A percentile compares a stretch with the other conserved stretches of the same genome.
Evolutionary conservation across 2,888 invertebrate genomes (phyloP).

Genomic region (Coelopa pilipes): DNA sequence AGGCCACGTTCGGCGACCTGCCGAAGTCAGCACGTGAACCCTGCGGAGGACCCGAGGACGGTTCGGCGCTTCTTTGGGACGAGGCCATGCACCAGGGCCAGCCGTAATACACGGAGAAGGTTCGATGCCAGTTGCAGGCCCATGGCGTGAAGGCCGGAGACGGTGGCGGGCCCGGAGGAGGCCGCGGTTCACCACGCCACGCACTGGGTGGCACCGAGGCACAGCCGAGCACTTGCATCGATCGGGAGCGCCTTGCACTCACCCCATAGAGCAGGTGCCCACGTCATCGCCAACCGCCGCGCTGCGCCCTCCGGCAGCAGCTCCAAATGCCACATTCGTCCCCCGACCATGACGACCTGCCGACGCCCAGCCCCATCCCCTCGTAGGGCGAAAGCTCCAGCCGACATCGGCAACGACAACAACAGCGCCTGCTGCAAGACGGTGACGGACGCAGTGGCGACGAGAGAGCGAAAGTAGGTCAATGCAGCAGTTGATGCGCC

Average conservation of each 20-base stretch:
- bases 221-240: no score
- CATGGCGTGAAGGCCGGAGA: no score
- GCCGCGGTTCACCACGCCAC: no score
- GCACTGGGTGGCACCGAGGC: no score
- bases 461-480: conserved; percentile 50
- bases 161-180: no score
- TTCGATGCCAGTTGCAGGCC: no score
- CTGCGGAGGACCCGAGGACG: background rate
- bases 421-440: background rate
- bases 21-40: background rate
- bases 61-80: background rate
- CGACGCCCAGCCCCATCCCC: no score
- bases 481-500: conserved; percentile 61
- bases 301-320: background rate
- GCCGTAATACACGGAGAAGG: no score
- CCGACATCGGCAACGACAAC: background rate
- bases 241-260: no score
- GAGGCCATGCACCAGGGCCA: background rate
- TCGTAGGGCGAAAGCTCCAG: no score
- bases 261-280: no score
- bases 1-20: conserved; percentile 51
- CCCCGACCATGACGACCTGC: no score
- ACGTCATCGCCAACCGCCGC: background rate
- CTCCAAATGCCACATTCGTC: background rate
- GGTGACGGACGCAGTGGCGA: background rate